Percentiles rank a stretch among this genome's conserved stretches.
Conservation (phyloP, 2,888 invertebrate species). For the Operophtera brumata region DNA sequence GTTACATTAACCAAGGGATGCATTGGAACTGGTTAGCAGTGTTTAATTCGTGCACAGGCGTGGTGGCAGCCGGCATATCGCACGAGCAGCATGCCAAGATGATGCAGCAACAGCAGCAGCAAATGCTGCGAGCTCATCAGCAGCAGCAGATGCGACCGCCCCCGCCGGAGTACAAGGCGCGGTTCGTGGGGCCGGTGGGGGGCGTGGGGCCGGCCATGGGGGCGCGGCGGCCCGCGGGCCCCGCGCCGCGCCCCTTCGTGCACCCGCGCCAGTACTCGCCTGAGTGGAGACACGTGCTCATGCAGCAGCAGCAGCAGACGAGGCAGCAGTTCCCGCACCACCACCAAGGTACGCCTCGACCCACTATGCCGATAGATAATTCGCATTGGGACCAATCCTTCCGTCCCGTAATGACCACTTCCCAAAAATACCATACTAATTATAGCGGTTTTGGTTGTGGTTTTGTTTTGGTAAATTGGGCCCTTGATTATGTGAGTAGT, state of each 20-base stretch:
- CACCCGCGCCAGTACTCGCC: conserved; percentile 71
- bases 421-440: too few species aligned
- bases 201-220: conserved; percentile 49
- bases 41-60: conserved; percentile 44
- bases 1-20: too few species aligned
- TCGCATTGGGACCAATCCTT: too few species aligned
- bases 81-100: conserved; percentile 85
- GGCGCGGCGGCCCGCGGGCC: conserved; percentile 48
- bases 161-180: conserved; percentile 92
- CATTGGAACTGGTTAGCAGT: too few species aligned
- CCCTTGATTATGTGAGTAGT: too few species aligned
- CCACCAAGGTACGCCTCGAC: conserved; percentile 59
- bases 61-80: conserved; percentile 71
- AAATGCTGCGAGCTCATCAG: conserved; percentile 81
- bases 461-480: too few species aligned
- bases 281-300: conserved; percentile 78
- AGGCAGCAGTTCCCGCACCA: conserved; percentile 74
- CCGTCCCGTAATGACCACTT: too few species aligned
- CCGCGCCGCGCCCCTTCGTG: conserved; percentile 52
- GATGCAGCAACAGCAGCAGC: conserved; percentile 85
- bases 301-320: conserved; percentile 77
- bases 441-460: too few species aligned
- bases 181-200: conserved; percentile 66
- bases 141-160: conserved; percentile 84
- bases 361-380: too few species aligned